Conservation (phyloP, 1,140 invertebrate species). For the Lepidurus apus region DNA sequence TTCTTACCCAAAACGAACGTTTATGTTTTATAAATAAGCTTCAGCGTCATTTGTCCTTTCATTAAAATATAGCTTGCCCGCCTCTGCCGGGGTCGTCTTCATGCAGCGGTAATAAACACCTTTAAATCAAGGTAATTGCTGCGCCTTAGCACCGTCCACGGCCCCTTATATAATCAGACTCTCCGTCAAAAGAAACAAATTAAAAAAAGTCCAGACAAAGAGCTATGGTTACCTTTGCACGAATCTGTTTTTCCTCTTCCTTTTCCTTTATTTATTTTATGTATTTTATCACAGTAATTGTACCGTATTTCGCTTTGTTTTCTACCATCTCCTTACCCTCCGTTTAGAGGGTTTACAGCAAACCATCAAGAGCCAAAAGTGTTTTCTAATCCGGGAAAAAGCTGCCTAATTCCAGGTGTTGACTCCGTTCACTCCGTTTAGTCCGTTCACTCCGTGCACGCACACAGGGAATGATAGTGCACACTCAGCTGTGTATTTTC, state of each 20-base stretch:
- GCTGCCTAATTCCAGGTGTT: slow-evolving; percentile 14
- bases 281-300: background rate
- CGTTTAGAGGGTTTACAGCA: no score
- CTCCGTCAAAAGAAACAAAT: background rate
- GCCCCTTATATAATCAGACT: background rate
- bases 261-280: background rate
- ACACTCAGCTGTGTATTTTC: background rate
- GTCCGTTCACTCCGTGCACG: background rate
- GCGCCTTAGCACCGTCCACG: background rate
- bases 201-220: background rate
- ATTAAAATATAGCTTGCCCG: background rate
- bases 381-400: slow-evolving; percentile 13
- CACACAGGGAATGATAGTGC: background rate
- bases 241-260: background rate
- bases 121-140: slow-evolving; percentile 15
- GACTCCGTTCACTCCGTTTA: background rate
- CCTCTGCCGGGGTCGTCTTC: background rate
- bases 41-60: background rate
- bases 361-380: background rate
- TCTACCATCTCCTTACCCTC: background rate
- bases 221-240: background rate
- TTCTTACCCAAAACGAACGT: background rate
- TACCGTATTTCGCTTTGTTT: background rate
- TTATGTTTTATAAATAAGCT: background rate
- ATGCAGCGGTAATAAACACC: background rate